Evolutionary conservation across 2,797 vertebrate species (phyloP), one percentile per base, ranked within the genome.

Genomic region (Pelobates cultripes): DNA sequence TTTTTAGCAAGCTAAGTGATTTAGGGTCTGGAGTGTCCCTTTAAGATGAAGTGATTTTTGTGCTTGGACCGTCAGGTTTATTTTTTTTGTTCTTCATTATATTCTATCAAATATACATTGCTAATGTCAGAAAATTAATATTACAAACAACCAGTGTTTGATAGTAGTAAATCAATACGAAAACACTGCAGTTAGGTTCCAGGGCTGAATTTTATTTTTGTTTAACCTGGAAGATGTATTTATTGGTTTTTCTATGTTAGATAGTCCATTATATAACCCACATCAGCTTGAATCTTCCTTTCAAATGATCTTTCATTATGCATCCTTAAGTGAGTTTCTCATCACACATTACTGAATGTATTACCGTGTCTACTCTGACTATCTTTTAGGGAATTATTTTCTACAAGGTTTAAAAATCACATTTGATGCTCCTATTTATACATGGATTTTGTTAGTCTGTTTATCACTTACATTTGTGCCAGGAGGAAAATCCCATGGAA

Each of bases 261-360:
- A 44, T 14, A 68, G 5, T 42, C 40, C n/a, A 71, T 12, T 77
- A 77, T 77, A 5, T 69, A 78, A 72, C 68, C 41, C 43, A 63
- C 77, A 69, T 77, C 66, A 71, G 9, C 43, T 78, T 13, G 4
- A 6, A 71, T 71, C 14, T 68, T 69, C 45, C 61, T 17, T 64
- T 64, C 61, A n/a, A 64, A n/a, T 64, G 61, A 64, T 64, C 15
- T 28, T 64, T 10, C 55, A 74, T 57, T 61, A 61, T 43, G 41
- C 13, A n/a, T 60, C 55, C 41, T 7, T 60, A 61, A 73, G 72
- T 74, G 53, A n/a, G 72, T 43, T 55, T 74, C 53, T 74, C 55
- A 74, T 74, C 53, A 43, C 72, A 61, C 53, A 42, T 74, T 74
- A 74, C 72, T 40, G 41, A 43, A 74, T 43, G 51, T 40, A 60